Percentiles rank a stretch among this genome's conserved stretches.
phyloP scores from a whole-genome alignment of 2,888 invertebrate genomes.

The Caradrina clavipalpis region DNA sequence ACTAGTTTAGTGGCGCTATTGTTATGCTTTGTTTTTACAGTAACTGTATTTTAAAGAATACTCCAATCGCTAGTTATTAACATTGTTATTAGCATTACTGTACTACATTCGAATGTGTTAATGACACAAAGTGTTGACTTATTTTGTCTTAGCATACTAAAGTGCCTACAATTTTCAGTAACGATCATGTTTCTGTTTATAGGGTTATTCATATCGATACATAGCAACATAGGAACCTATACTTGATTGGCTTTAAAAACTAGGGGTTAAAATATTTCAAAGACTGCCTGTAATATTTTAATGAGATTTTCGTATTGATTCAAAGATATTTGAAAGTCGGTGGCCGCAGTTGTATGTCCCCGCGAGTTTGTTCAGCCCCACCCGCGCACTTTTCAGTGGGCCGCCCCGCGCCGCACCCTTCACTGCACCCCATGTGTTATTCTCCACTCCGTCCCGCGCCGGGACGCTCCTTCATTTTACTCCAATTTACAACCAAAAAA shows the following conservation, averaged over 20 bases:
- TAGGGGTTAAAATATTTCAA: background rate
- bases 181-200: background rate
- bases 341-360: conserved; percentile 81
- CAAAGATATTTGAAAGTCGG: conserved; percentile 68
- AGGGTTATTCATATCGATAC: conserved; percentile 8
- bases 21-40: conserved; percentile 78
- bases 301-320: conserved; percentile 43
- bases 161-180: conserved; percentile 1
- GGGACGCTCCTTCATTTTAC: conserved; percentile 91
- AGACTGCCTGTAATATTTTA: background rate
- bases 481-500: conserved; percentile 91
- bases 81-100: conserved; percentile 43
- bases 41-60: conserved; percentile 72
- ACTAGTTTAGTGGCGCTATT: conserved; percentile 78
- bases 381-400: conserved; percentile 91
- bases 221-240: background rate
- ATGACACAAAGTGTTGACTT: conserved; percentile 21
- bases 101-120: conserved; percentile 43
- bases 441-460: conserved; percentile 87
- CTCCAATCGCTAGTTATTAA: conserved; percentile 55
- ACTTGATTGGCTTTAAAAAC: background rate
- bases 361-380: conserved; percentile 91
- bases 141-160: conserved; percentile 18
- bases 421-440: conserved; percentile 87
- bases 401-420: conserved; percentile 87